phyloP scores from a whole-genome alignment of 2,797 vertebrate genomes.

The Crenichthys baileyi region DNA sequence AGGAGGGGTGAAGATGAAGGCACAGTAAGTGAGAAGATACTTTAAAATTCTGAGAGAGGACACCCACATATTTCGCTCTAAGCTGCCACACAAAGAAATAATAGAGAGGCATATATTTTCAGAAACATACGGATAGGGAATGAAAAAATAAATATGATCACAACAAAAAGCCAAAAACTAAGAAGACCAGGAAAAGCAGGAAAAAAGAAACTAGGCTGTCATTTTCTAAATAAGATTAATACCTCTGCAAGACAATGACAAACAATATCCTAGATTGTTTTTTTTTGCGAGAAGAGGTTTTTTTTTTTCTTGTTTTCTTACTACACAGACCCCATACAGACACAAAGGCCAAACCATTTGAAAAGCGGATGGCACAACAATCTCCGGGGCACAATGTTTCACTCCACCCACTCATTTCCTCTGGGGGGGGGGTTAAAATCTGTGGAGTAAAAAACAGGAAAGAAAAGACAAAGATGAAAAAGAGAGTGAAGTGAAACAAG shows the following conservation, averaged over 20 bases:
- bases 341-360: conserved; percentile 42
- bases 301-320: conserved; percentile 42
- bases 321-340: conserved; percentile 7
- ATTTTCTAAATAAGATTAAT: conserved; percentile 65
- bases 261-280: conserved; percentile 49
- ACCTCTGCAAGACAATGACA: conserved; percentile 42
- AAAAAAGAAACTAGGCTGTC: conserved; percentile 60
- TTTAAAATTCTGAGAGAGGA: conserved; percentile 32
- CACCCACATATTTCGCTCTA: conserved; percentile 25
- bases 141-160: conserved; percentile 15
- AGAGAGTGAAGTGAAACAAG: conserved; percentile 17
- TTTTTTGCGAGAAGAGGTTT: conserved; percentile 38
- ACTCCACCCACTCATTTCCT: conserved; percentile 74
- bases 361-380: conserved; percentile 68
- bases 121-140: conserved; percentile 22
- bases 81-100: conserved; percentile 26
- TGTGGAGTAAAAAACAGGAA: conserved; percentile 31
- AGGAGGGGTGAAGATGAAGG: conserved; percentile 32
- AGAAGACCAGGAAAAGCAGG: conserved; percentile 23
- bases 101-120: conserved; percentile 2
- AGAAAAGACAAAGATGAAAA: conserved; percentile 9
- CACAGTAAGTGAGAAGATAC: conserved; percentile 58
- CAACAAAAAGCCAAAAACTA: not conserved
- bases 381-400: conserved; percentile 73
- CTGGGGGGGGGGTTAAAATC: conserved; percentile 44